Base-by-base conservation (phyloP, 2,797 vertebrate genomes). In the Danio kyathit region DNA sequence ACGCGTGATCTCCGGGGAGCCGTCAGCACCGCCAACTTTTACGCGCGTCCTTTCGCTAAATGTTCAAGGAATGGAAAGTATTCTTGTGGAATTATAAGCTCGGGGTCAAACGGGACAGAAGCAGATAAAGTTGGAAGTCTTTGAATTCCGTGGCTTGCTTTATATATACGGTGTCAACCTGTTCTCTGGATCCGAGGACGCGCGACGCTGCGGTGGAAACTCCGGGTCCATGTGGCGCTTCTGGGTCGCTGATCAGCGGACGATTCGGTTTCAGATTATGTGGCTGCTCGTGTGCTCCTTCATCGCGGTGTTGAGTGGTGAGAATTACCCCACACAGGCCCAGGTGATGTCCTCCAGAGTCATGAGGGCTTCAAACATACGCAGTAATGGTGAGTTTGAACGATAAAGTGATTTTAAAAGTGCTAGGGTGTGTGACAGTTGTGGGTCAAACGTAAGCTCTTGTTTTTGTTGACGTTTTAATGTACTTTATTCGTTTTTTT, bases 351-450 rank as follows among this genome's bases (percentile, higher is more conserved):
- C 86, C 12, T 86, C 84, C 74, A 92, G 46, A 87, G 90, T 89
- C 66, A 67, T 91, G 54, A 88, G 90, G 61, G 84, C 79, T n/a
- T 7, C 91, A 7, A 93, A 88, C 90, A 59, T 76, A 63, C 90
- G 91, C 63, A 90, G 88, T 77, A 90, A 92, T 56, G 94, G 94
- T 94, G 80, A 93, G 93, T 79, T 56, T n/a, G 54, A 10, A 57
- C 12, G 19, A 29, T 0, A 29, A 19, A 0, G 8, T 41, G 67
- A 54, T 10, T 10, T 0, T 4, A 12, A 41, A 40, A 41, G 10
- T 17, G 7, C 41, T 4, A 1, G 6, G 0, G 17, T 38, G 8
- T 6, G 56, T 7, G 29, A 29, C 29, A 29, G 29, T 29, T 29
- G 29, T 29, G 29, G 29, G 29, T 29, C 29, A 29, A 29, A 29